These are phyloP conservation scores for Zingel zingel DNA, from an alignment of 2,113 vertebrate genomes.

Conservation along the genomic window DNA sequence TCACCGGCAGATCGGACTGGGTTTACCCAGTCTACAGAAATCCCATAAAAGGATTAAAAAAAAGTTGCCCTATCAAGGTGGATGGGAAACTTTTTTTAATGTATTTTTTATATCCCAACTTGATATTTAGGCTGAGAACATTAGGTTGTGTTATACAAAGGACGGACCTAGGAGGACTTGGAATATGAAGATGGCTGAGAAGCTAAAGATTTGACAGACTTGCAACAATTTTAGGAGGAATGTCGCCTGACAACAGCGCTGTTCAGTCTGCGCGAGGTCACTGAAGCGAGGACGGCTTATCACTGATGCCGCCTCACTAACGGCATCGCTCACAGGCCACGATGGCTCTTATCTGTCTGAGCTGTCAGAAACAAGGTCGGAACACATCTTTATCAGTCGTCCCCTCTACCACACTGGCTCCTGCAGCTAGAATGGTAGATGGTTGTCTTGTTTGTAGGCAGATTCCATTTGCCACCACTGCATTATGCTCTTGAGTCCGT, in stretches of 20 bases:
- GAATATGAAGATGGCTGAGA: not conserved
- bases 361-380: slow-evolving; percentile 61
- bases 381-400: slow-evolving; percentile 68
- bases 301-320: slow-evolving; percentile 14
- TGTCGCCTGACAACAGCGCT: not conserved
- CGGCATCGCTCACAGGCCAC: slow-evolving; percentile 30
- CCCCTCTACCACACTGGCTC: slow-evolving; percentile 41
- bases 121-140: not conserved
- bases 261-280: slow-evolving; percentile 1
- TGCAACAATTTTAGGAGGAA: not conserved
- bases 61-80: not conserved
- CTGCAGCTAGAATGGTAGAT: slow-evolving; percentile 24
- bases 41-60: too few species aligned
- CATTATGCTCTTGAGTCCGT: slow-evolving; percentile 12
- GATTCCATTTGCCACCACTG: slow-evolving; percentile 21
- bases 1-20: too few species aligned
- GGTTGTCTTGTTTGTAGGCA: slow-evolving; percentile 21
- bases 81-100: not conserved
- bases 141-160: not conserved
- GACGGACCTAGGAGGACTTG: not conserved
- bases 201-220: not conserved
- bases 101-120: not conserved
- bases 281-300: slow-evolving; percentile 44
- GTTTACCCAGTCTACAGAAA: too few species aligned
- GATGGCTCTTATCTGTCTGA: slow-evolving; percentile 52